A percentile compares a stretch with the other conserved stretches of the same genome.
Conservation (phyloP, 1,140 invertebrate genomes). For the Eriosoma lanigerum region DNA sequence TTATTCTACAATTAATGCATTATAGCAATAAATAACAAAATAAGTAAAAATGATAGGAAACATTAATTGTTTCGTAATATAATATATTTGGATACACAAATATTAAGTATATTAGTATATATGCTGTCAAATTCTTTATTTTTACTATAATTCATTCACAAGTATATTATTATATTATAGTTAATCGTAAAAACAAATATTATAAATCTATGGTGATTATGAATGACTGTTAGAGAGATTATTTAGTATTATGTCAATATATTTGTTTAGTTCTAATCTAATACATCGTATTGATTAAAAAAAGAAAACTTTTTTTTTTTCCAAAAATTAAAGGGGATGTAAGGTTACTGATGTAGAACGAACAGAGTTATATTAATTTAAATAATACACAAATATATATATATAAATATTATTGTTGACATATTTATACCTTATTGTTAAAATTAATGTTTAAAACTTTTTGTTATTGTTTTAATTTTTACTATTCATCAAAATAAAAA, state of each 20-base stretch:
- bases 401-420: not conserved
- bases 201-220: not conserved
- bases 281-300: not conserved
- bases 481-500: not conserved
- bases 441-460: not conserved
- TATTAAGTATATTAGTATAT: too few species aligned
- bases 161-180: not conserved
- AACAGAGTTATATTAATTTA: not conserved
- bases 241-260: too few species aligned
- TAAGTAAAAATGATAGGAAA: too few species aligned
- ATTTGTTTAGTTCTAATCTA: not conserved
- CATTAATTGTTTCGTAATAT: too few species aligned
- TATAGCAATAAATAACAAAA: too few species aligned
- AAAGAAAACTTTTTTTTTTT: not conserved
- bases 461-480: conserved; percentile 6
- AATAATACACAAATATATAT: not conserved
- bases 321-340: not conserved
- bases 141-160: not conserved
- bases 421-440: too few species aligned
- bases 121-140: too few species aligned
- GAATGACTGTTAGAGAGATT: not conserved
- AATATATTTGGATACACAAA: too few species aligned
- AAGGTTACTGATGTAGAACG: not conserved
- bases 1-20: too few species aligned
- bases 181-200: conserved; percentile 2